These are phyloP conservation scores for Monochamus alternatus DNA, from an alignment of 2,888 invertebrate genomes.

Conservation along the genomic window DNA sequence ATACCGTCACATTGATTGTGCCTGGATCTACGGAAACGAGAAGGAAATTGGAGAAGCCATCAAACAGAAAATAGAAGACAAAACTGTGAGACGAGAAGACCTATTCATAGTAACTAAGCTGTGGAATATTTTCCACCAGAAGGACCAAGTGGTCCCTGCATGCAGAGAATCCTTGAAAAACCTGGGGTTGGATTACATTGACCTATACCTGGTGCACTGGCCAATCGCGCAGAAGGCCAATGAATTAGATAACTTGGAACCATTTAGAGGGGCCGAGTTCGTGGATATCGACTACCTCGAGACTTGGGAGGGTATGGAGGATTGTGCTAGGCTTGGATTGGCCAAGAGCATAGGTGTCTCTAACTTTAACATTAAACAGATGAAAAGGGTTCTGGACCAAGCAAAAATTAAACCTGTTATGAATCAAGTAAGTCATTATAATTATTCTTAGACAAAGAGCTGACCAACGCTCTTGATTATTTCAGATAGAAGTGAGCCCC, in stretches of 20 bases:
- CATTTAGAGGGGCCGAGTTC: not conserved
- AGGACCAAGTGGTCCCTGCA: constrained; percentile 72
- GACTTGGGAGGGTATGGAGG: constrained; percentile 81
- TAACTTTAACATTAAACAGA: constrained; percentile 83
- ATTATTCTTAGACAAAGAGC: not conserved
- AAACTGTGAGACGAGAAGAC: constrained; percentile 77
- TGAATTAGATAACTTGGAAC: not conserved
- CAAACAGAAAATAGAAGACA: constrained; percentile 47
- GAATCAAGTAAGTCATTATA: constrained; percentile 72
- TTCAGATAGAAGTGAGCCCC: constrained; percentile 84
- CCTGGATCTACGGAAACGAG: constrained; percentile 79
- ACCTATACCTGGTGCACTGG: constrained; percentile 74
- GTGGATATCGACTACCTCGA: constrained; percentile 78
- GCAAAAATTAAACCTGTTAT: constrained; percentile 76
- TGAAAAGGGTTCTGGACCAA: constrained; percentile 75
- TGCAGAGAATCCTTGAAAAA: constrained; percentile 69
- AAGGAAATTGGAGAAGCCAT: constrained; percentile 78
- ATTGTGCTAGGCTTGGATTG: constrained; percentile 75
- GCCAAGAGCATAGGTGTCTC: constrained; percentile 81
- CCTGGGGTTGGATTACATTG: constrained; percentile 73
- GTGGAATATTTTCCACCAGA: constrained; percentile 92
- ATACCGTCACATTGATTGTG: constrained; percentile 84
- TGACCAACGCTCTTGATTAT: constrained; percentile 69
- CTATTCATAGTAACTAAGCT: constrained; percentile 83
- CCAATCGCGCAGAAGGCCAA: constrained; percentile 64